Base-by-base conservation (phyloP, 23 tunicate genomes). In the Trididemnum clinides region DNA sequence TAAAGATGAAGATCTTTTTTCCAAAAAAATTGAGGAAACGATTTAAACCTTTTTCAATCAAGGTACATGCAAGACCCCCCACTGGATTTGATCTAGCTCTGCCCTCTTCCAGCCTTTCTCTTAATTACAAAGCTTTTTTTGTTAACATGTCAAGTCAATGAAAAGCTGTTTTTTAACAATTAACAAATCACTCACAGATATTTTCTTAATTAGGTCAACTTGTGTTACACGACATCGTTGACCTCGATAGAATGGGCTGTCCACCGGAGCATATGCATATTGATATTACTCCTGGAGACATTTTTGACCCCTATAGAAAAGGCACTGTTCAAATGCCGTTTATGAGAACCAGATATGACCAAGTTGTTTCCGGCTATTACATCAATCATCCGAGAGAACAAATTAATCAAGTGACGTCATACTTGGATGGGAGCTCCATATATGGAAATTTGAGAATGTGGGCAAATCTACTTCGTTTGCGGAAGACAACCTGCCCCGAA, bases 201-300 rank as follows among this genome's bases (percentile, higher is more conserved):
- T 44, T 44, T 44, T 62, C 25, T 62, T 62, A 6, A 28, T n/a
- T 72, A 87, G 91, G 91, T 0, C 81, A 87, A 69, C 72, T 57
- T 25, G 59, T 87, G 15, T 39, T 87, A 0, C 50, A 70, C 72
- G 91, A 87, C 33, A 80, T 87, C 50, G 91, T 87, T 1, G 85
- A 87, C 31, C 33, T 62, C n/a, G 32, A 69, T 33, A 66, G 91
- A 23, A 51, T 72, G 29, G 93, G 90, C n/a, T 93, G 98, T 59
- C 93, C 98, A 5, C 93, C 90, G 15, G 98, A 93, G 63, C 74
- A 85, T 58, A 84, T 84, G 38, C 54, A 81, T 33, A 93, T 93
- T 44, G 79, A 75, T 3, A 71, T 93, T 0, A 86, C 90, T 0
- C 31, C 33, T 15, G 84, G 80, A 71, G 71, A 70, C 3, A 20